Evolutionary conservation across 2,797 vertebrate species (phyloP), one percentile per base, ranked within the genome.

Genomic region (Varecia variegata): DNA sequence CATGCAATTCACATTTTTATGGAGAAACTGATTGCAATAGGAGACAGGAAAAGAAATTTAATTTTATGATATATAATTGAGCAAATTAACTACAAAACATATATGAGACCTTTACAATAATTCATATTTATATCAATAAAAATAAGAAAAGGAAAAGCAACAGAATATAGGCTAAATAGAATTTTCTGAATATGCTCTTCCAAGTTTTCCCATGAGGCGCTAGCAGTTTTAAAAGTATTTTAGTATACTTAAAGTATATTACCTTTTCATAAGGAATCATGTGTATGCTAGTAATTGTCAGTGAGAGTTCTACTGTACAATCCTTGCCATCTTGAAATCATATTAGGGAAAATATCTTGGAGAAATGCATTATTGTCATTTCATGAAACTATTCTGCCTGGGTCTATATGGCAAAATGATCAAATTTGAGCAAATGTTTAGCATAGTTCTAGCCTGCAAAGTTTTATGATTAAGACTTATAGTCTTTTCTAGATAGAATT

Each of bases 101-200:
- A 56, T 47, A 80, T 88, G 40, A 86, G 2, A 47, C 5, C 9
- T 86, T 96, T 76, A 81, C 32, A 89, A 94, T 92, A 77, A 88
- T 56, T 92, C n/a, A 94, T 70, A 97, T 89, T 93, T 83, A 91
- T 27, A 80, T 88, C 68, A 93, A 93, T 95, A 95, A 92, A 74
- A 71, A 76, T n/a, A 83, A 21, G 27, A 86, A 86, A 97, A 93
- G 76, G 50, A 60, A 90, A 85, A 90, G 77, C 68, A 96, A 35
- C 8, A 94, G 52, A 88, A 92, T 52, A 73, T 40, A 94, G 35
- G 1, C 8, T 88, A 74, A 93, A 88, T 43, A 94, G 50, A 97
- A 70, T 79, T 94, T 88, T 94, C 88, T 93, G 74, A 80, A 62
- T 32, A 90, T 0, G 62, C 43, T 83, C 40, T 95, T 92, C 83